Evolutionary conservation across 2,888 invertebrate genomes (phyloP), one percentile per base, ranked within the genome.

Genomic region (Polietes domitor): DNA sequence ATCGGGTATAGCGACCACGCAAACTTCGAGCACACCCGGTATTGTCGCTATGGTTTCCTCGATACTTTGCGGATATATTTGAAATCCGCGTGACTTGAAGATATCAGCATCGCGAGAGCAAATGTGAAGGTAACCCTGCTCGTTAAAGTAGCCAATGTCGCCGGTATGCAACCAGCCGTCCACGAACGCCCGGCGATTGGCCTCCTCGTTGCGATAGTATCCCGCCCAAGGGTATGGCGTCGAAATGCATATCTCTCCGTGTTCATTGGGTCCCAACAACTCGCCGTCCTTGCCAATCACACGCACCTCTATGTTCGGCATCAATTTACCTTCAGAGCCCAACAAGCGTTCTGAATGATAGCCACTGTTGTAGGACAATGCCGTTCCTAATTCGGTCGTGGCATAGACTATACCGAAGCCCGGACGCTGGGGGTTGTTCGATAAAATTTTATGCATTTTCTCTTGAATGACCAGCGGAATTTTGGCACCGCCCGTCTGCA

Each of bases 101-200:
- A 91, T 88, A 19, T 92, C 91, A 55, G 88, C 89, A 28, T 89
- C 89, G 2, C 91, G 88, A 1, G 88, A 89, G 72, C 87, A 87
- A 12, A 92, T 86, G 63, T 88, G 89, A 12, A 92, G 70, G 37
- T 87, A 87, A 0, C 91, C 91, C 28, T 90, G 89, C 41, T 89
- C 88, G 76, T 91, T 91, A 24, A 92, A 87, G 26, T 89, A 89
- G 0, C 91, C 92, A 65, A 91, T 87, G 61, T 92, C 92, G 0
- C 91, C 91, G 0, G 90, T 88, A 3, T 87, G 82, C 10, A 90
- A 74, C 91, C 90, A 92, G 17, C 82, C 87, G 17, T 89, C 88
- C 4, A 87, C 70, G 6, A 87, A 63, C 0, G 87, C 84, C 0
- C 86, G 86, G n/a, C 78, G 86, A 0, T 89, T 89, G 65, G 87